Base-by-base conservation (phyloP, 2,797 vertebrate genomes). In the Allobates femoralis region DNA sequence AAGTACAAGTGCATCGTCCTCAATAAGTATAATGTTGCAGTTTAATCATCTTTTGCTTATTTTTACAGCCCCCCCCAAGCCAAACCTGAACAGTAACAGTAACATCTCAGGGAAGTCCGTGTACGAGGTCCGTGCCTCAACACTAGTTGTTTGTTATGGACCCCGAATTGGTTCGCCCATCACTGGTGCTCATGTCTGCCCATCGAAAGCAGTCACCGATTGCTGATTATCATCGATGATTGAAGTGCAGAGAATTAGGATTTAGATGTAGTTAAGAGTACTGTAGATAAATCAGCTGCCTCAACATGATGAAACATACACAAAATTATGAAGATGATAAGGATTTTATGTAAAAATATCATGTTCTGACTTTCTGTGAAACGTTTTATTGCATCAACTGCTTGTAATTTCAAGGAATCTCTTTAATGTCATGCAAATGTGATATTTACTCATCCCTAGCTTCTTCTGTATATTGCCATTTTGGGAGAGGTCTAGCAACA, bases 381-480 rank as follows among this genome's bases (percentile, higher is more conserved):
- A 46, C 37, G n/a, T 64, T 66, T 32, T 28, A 74, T 30, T 55
- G 50, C n/a, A 75, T 50, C 51, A 23, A 26, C 1, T 51, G 41
- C 2, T 4, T 28, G 12, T 50, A 1, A 51, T 75, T 75, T 51
- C 26, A 69, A 69, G 21, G 28, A 41, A 34, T 28, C 14, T 16
- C 46, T 75, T 51, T 69, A 69, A 69, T 62, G 21, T 79, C 46
- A 79, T 79, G 77, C 77, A 62, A 79, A 79, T 79, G 77, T 79
- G 77, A 62, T 62, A 79, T 79, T 79, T 79, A 11, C 37, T 79
- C 23, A 46, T 62, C 62, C 26, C 16, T 12, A 18, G 66, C 6
- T 0, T 5, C 37, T 41, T 41, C 37, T 3, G 32, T 32, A 8
- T 34, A 10, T 8, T 21, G 0, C 32, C 66, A 10, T 34, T 34